Evolutionary conservation across 2,888 invertebrate genomes (phyloP).

Genomic region (Amphipoea lucens): DNA sequence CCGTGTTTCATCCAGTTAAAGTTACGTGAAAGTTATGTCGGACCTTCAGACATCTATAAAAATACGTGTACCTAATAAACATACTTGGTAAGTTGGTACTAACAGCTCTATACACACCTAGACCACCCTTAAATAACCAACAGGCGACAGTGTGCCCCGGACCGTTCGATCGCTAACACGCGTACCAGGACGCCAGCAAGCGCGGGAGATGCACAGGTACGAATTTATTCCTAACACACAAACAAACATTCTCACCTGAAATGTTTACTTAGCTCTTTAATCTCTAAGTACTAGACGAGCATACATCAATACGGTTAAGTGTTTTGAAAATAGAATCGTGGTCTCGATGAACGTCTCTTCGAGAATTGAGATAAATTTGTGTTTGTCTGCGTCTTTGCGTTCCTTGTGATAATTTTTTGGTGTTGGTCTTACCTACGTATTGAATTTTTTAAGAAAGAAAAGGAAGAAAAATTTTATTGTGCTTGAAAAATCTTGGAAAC

Average conservation of each 20-base stretch:
- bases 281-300: slow-evolving; percentile 45
- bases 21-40: background rate
- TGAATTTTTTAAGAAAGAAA: background rate
- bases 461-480: background rate
- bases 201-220: slow-evolving; percentile 79
- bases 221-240: slow-evolving; percentile 61
- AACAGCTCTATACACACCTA: slow-evolving; percentile 75
- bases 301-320: slow-evolving; percentile 22
- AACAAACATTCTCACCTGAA: slow-evolving; percentile 45
- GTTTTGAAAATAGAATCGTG: slow-evolving; percentile 22
- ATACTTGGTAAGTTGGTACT: slow-evolving; percentile 56
- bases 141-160: slow-evolving; percentile 79
- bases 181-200: slow-evolving; percentile 58
- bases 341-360: slow-evolving; percentile 41
- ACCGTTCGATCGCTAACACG: slow-evolving; percentile 71
- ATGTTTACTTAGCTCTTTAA: slow-evolving; percentile 41
- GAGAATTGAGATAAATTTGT: slow-evolving; percentile 57
- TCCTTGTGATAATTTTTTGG: slow-evolving; percentile 29
- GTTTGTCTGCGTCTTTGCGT: slow-evolving; percentile 31
- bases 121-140: slow-evolving; percentile 75
- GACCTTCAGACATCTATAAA: slow-evolving; percentile 1
- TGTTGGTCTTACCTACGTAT: slow-evolving; percentile 1
- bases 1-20: background rate
- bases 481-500: background rate
- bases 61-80: background rate